A percentile compares a stretch with the other conserved stretches of the same genome.
These are phyloP conservation scores for Bovichtus variegatus DNA, from an alignment of 2,797 vertebrate genomes.

Conservation along the genomic window DNA sequence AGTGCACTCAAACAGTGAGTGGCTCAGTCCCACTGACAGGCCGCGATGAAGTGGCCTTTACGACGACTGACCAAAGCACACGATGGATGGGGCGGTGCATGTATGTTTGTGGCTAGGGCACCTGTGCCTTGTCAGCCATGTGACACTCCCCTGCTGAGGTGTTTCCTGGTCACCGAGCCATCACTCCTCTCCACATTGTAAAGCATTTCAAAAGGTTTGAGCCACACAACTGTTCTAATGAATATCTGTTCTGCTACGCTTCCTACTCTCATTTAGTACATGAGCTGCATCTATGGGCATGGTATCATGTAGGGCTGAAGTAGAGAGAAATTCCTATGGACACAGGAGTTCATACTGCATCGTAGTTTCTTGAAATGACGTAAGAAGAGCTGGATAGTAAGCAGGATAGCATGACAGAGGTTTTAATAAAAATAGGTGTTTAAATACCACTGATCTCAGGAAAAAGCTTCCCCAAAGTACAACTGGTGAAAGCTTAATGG, in stretches of 20 bases:
- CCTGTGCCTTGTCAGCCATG: constrained; percentile 64
- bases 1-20: constrained; percentile 55
- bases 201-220: constrained; percentile 26
- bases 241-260: background rate
- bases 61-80: constrained; percentile 57
- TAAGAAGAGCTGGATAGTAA: background rate
- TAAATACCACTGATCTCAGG: background rate
- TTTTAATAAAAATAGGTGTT: background rate
- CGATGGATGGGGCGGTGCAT: constrained; percentile 69
- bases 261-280: background rate
- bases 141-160: constrained; percentile 46
- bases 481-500: background rate
- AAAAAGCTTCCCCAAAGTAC: background rate
- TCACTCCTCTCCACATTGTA: constrained; percentile 59
- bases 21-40: constrained; percentile 67
- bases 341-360: background rate
- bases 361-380: background rate
- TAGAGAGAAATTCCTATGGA: background rate
- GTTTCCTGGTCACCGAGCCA: constrained; percentile 42
- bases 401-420: background rate
- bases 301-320: background rate
- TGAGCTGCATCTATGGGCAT: background rate
- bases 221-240: constrained; percentile 1
- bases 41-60: constrained; percentile 71
- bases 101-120: constrained; percentile 53